A percentile compares a stretch with the other conserved stretches of the same genome.
phyloP scores from a whole-genome alignment of 2,113 vertebrate species.

The Entelurus aequoreus region DNA sequence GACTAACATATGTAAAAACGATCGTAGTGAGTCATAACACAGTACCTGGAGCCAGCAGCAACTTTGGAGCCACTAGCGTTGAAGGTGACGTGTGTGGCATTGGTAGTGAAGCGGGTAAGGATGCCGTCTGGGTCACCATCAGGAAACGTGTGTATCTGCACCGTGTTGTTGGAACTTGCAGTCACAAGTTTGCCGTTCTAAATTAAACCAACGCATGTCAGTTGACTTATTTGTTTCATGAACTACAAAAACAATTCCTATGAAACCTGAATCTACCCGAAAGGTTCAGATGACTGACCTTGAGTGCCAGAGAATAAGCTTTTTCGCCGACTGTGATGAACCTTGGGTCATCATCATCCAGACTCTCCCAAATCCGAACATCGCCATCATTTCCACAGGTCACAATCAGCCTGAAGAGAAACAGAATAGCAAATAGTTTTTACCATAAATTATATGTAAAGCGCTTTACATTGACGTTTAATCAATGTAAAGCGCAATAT shows the following conservation, averaged over 20 bases:
- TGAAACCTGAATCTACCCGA: no score
- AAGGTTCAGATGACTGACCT: conserved; percentile 63
- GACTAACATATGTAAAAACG: background rate
- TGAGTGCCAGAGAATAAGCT: conserved; percentile 84
- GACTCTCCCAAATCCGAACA: conserved; percentile 89
- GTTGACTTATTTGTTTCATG: no score
- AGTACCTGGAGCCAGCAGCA: conserved; percentile 89
- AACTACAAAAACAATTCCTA: background rate
- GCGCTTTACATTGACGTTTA: no score
- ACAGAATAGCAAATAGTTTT: no score
- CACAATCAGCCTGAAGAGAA: conserved; percentile 79
- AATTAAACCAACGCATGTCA: background rate
- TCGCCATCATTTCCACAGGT: conserved; percentile 95
- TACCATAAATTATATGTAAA: no score
- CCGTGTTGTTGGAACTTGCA: conserved; percentile 85
- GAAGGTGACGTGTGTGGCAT: conserved; percentile 86
- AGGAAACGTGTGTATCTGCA: conserved; percentile 92
- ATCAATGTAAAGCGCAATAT: no score
- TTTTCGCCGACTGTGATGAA: conserved; percentile 94
- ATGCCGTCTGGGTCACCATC: conserved; percentile 90
- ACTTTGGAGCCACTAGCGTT: conserved; percentile 76
- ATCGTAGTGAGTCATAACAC: background rate
- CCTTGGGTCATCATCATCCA: conserved; percentile 94
- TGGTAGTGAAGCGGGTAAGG: conserved; percentile 90
- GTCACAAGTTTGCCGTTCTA: conserved; percentile 86